Percentiles rank a stretch among this genome's conserved stretches.
Evolutionary conservation across 1,140 invertebrate genomes (phyloP).

Genomic region (Bombus pascuorum): DNA sequence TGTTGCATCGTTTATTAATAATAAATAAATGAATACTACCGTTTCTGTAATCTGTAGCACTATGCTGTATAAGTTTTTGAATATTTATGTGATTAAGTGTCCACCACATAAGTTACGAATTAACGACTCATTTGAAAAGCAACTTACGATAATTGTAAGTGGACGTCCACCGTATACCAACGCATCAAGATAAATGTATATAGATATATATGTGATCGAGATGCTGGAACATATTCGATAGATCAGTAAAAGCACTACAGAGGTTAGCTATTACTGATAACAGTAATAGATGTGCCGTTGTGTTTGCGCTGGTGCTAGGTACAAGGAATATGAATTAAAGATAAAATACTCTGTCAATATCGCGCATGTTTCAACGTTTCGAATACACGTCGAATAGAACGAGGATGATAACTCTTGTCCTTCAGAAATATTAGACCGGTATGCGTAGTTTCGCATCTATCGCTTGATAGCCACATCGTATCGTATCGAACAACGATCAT

Average conservation of each 20-base stretch:
- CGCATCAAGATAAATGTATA: too few species aligned
- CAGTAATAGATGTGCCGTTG: not conserved
- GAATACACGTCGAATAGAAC: not conserved
- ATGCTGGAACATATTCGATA: not conserved
- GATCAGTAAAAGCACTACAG: not conserved
- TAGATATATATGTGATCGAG: not conserved
- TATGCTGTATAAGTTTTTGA: too few species aligned
- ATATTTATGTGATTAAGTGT: too few species aligned
- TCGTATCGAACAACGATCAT: slow-evolving; percentile 22
- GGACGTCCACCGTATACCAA: too few species aligned
- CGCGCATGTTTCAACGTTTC: slow-evolving; percentile 17
- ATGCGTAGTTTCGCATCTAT: slow-evolving; percentile 25
- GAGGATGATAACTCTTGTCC: slow-evolving; percentile 2
- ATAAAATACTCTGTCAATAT: slow-evolving; percentile 21
- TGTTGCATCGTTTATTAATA: too few species aligned
- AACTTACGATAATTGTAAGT: too few species aligned
- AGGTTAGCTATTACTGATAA: slow-evolving; percentile 16
- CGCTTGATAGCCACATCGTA: slow-evolving; percentile 24
- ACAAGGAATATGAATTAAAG: slow-evolving; percentile 16
- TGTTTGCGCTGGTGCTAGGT: not conserved
- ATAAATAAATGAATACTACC: too few species aligned
- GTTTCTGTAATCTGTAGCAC: too few species aligned
- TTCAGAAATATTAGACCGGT: slow-evolving; percentile 33
- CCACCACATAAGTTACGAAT: too few species aligned
- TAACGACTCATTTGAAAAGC: too few species aligned